A percentile compares a stretch with the other conserved stretches of the same genome.
phyloP scores from a whole-genome alignment of 2,797 vertebrate genomes.

The Dermochelys coriacea region DNA sequence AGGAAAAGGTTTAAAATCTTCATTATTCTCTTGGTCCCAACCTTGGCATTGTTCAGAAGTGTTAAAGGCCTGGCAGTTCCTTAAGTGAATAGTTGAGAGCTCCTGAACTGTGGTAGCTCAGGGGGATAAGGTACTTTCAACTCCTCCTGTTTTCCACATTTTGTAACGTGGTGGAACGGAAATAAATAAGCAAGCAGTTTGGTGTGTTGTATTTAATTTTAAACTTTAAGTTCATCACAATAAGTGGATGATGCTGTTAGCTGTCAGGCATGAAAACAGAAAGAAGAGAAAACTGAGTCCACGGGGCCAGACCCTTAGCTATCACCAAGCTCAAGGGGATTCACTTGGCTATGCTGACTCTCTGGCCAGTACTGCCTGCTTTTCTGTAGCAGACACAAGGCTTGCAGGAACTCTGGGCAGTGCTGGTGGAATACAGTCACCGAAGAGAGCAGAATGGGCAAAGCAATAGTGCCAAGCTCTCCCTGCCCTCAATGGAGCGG shows the following conservation, averaged over 20 bases:
- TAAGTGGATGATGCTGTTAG: neutral
- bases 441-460: neutral
- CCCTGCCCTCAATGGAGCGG: neutral
- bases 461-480: neutral
- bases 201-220: neutral
- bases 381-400: neutral
- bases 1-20: conserved; percentile 52
- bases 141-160: neutral
- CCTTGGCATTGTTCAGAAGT: neutral
- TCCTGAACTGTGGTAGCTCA: neutral
- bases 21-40: conserved; percentile 32
- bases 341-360: neutral
- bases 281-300: neutral
- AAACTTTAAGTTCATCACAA: neutral
- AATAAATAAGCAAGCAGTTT: neutral
- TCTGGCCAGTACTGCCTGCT: neutral
- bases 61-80: neutral
- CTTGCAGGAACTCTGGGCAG: neutral
- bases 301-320: neutral
- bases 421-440: neutral
- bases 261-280: neutral
- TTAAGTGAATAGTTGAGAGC: neutral
- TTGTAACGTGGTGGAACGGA: neutral
- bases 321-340: neutral
- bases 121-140: neutral